A percentile compares a stretch with the other conserved stretches of the same genome.
Conservation (phyloP, 2,113 vertebrate species). For the Gallinago undulata region DNA sequence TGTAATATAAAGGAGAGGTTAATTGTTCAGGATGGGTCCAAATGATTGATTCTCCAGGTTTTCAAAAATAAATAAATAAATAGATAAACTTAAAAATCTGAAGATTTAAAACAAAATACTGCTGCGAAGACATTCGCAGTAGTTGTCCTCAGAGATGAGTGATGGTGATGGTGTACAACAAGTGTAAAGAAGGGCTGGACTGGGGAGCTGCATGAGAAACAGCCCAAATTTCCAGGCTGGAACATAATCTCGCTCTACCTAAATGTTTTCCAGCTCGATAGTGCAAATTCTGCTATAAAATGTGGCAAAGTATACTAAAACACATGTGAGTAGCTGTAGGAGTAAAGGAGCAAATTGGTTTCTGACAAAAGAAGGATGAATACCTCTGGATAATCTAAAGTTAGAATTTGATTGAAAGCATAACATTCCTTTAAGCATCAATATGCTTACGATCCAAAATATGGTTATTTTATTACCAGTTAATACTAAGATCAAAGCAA, state of each 20-base stretch:
- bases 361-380: slow-evolving; percentile 47
- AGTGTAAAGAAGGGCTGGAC: background rate
- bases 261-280: slow-evolving; percentile 22
- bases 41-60: slow-evolving; percentile 12
- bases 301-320: background rate
- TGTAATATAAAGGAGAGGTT: slow-evolving; percentile 46
- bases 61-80: background rate
- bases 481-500: slow-evolving; percentile 58
- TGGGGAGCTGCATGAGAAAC: background rate
- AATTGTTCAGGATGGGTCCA: slow-evolving; percentile 50
- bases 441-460: slow-evolving; percentile 44
- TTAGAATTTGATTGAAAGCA: slow-evolving; percentile 52
- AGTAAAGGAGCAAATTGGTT: slow-evolving; percentile 47
- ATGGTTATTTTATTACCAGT: slow-evolving; percentile 42
- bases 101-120: background rate
- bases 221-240: background rate
- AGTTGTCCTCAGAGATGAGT: background rate
- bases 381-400: slow-evolving; percentile 40
- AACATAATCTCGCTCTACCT: background rate
- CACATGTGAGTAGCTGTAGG: slow-evolving; percentile 26
- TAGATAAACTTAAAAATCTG: background rate
- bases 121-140: accelerated
- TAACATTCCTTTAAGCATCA: slow-evolving; percentile 48
- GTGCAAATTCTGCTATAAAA: slow-evolving; percentile 16
- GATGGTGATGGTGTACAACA: background rate